Conservation (phyloP, 2,797 vertebrate species). For the Cyprinella venusta region DNA sequence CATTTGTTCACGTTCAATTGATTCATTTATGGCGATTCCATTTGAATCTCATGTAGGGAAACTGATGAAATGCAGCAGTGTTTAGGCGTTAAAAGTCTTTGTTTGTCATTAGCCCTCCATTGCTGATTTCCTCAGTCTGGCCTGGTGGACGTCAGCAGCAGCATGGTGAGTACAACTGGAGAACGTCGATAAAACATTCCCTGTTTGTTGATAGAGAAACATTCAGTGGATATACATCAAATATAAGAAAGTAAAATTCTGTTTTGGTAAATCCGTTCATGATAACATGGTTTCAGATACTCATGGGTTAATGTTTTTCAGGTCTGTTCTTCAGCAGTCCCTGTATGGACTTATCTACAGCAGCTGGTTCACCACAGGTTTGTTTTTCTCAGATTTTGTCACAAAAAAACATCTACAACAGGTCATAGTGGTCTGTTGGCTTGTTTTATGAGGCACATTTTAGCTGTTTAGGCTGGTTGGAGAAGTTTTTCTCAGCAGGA, state of each 20-base stretch:
- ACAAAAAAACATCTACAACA: not conserved
- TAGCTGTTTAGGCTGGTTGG: not conserved
- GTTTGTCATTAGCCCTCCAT: constrained; percentile 85
- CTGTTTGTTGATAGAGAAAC: not conserved
- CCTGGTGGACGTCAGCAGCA: constrained; percentile 95
- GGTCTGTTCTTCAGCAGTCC: constrained; percentile 94
- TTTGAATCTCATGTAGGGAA: not conserved
- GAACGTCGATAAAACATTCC: not conserved
- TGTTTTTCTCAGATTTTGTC: constrained; percentile 41
- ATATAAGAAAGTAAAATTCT: not conserved
- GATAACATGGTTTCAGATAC: not conserved
- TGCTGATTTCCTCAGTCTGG: constrained; percentile 90
- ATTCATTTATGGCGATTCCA: not conserved
- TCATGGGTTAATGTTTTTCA: constrained; percentile 63
- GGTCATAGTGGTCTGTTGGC: not conserved
- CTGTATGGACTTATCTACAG: constrained; percentile 87
- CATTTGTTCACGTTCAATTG: not conserved
- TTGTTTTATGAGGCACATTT: not conserved
- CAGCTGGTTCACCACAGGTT: constrained; percentile 92
- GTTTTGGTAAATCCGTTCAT: not conserved
- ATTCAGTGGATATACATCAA: not conserved
- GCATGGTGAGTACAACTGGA: constrained; percentile 85
- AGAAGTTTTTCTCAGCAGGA: not conserved
- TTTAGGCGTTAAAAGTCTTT: not conserved
- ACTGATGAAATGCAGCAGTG: not conserved